A percentile compares a stretch with the other conserved stretches of the same genome.
Conservation (phyloP, 2,113 vertebrate species). For the Agapornis roseicollis region DNA sequence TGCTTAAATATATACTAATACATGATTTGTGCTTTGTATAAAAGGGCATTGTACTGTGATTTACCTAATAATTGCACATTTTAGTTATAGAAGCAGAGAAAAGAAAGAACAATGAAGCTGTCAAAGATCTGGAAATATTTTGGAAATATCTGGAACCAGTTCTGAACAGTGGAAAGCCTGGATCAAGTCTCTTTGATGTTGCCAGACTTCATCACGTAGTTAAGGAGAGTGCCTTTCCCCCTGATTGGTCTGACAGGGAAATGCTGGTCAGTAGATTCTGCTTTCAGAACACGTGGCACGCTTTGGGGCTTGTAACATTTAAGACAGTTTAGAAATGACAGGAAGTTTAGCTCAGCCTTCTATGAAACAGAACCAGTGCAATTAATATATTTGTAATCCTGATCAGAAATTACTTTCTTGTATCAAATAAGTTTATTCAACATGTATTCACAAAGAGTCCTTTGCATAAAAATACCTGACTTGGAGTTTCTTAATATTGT, state of each 20-base stretch:
- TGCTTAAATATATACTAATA: neutral
- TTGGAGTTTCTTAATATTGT: neutral
- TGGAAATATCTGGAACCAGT: slow-evolving; percentile 86
- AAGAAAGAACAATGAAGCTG: slow-evolving; percentile 39
- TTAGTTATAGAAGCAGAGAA: slow-evolving; percentile 67
- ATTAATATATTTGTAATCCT: neutral
- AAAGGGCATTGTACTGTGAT: neutral
- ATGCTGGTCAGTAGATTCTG: slow-evolving; percentile 76
- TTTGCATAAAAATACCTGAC: neutral
- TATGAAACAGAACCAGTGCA: neutral
- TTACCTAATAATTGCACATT: neutral
- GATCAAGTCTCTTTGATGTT: slow-evolving; percentile 82
- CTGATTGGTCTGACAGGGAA: slow-evolving; percentile 64
- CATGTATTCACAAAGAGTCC: neutral
- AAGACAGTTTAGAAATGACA: neutral
- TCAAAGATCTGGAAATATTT: slow-evolving; percentile 77
- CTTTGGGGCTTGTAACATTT: neutral
- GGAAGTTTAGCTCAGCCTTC: neutral
- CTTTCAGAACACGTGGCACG: neutral
- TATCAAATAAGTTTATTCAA: neutral
- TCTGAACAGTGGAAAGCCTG: slow-evolving; percentile 74
- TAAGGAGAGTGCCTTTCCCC: slow-evolving; percentile 60
- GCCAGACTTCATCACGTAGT: slow-evolving; percentile 76
- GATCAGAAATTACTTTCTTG: neutral
- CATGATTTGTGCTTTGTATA: neutral